Evolutionary conservation across 2,888 invertebrate species (phyloP).

Genomic region (Rhyacophila evoluta): DNA sequence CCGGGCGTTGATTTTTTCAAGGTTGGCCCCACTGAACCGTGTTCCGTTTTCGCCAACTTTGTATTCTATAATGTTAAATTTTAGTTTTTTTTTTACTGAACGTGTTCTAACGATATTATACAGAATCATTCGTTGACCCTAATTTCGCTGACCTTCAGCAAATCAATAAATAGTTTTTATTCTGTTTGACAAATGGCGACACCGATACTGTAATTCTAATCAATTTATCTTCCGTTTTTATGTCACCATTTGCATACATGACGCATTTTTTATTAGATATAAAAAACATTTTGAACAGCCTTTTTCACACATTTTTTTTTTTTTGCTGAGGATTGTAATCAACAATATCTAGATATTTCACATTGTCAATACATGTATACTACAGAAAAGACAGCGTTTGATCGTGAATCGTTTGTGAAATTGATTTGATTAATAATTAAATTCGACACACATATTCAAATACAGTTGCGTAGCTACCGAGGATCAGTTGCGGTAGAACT

Average conservation of each 20-base stretch:
- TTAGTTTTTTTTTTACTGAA: not conserved
- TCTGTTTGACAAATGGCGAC: not conserved
- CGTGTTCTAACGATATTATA: not conserved
- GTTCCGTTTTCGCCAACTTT: not conserved
- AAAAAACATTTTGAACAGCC: too few relatives aligned
- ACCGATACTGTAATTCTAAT: not conserved
- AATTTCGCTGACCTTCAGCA: not conserved
- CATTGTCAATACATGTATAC: too few relatives aligned
- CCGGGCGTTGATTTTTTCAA: conserved; percentile 17
- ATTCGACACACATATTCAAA: too few relatives aligned
- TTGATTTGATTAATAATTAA: too few relatives aligned
- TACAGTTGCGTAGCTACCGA: too few relatives aligned
- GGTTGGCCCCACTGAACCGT: not conserved
- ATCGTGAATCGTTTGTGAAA: too few relatives aligned
- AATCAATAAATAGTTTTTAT: not conserved
- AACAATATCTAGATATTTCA: too few relatives aligned
- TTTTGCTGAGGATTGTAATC: too few relatives aligned
- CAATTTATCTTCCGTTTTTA: not conserved
- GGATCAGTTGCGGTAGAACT: too few relatives aligned
- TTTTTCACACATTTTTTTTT: too few relatives aligned
- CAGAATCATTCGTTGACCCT: conserved; percentile 18
- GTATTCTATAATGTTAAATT: not conserved
- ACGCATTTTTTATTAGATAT: too few relatives aligned
- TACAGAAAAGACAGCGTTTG: too few relatives aligned
- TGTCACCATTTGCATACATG: not conserved